Percentiles rank a stretch among this genome's conserved stretches.
Conservation (phyloP, 2,113 vertebrate species). For the Forbesichthys agassizii region DNA sequence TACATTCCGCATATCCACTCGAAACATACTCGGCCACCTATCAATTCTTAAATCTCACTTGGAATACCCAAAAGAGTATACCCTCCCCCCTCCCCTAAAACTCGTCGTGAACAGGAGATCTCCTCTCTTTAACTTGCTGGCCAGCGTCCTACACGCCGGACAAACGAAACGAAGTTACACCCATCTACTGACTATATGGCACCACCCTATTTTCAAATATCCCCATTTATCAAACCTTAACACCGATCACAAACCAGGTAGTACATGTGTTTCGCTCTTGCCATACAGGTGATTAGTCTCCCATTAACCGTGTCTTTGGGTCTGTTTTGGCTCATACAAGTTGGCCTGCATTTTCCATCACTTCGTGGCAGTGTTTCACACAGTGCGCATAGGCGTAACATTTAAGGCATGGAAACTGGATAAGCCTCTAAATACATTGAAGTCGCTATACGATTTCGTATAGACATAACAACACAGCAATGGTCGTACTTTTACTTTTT, state of each 20-base stretch:
- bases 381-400: slow-evolving; percentile 91
- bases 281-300: slow-evolving; percentile 15
- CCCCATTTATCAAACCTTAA: slow-evolving; percentile 67
- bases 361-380: slow-evolving; percentile 90
- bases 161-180: slow-evolving; percentile 60
- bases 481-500: neutral
- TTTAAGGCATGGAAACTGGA: slow-evolving; percentile 82
- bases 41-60: slow-evolving; percentile 72
- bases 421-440: slow-evolving; percentile 67
- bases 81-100: slow-evolving; percentile 65
- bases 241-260: neutral
- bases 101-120: slow-evolving; percentile 59
- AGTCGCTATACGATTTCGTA: neutral
- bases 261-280: neutral
- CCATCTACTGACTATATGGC: slow-evolving; percentile 55
- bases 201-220: slow-evolving; percentile 57
- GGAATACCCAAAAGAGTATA: slow-evolving; percentile 31
- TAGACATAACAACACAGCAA: neutral
- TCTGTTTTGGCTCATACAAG: neutral
- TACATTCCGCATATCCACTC: slow-evolving; percentile 59
- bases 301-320: neutral
- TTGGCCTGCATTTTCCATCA: slow-evolving; percentile 96
- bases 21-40: slow-evolving; percentile 75
- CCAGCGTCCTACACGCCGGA: slow-evolving; percentile 71
- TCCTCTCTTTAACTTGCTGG: slow-evolving; percentile 75